A percentile compares a stretch with the other conserved stretches of the same genome.
These are phyloP conservation scores for Pseudoatta argentina DNA, from an alignment of 1,140 invertebrate genomes.

Conservation along the genomic window DNA sequence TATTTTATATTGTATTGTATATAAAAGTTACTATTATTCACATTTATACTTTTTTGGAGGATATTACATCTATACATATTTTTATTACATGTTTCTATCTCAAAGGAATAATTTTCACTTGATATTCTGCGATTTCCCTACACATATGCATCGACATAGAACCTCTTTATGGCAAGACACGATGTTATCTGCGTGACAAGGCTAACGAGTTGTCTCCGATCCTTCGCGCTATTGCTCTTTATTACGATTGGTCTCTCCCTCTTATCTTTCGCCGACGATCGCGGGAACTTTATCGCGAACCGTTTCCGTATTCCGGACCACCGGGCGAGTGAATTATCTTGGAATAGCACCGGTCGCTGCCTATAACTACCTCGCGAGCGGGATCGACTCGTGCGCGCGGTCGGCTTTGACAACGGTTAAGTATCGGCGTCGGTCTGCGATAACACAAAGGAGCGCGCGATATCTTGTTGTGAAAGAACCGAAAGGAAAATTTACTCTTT, in stretches of 20 bases:
- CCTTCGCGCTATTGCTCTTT: slow-evolving; percentile 68
- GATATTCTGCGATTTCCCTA: not conserved
- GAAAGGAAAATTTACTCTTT: not conserved
- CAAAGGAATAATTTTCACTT: slow-evolving; percentile 9
- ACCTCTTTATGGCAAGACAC: slow-evolving; percentile 44
- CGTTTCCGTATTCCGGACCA: slow-evolving; percentile 76
- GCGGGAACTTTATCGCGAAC: slow-evolving; percentile 8
- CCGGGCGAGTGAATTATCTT: slow-evolving; percentile 72
- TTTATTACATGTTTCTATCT: slow-evolving; percentile 10
- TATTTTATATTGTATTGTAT: not conserved
- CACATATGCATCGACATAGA: not conserved
- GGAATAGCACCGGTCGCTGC: slow-evolving; percentile 68
- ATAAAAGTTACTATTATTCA: not conserved
- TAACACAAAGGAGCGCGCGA: slow-evolving; percentile 43
- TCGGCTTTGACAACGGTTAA: slow-evolving; percentile 73
- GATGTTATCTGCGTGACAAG: slow-evolving; percentile 19
- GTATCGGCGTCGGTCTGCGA: slow-evolving; percentile 62
- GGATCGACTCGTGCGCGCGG: slow-evolving; percentile 49
- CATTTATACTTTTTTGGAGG: not conserved
- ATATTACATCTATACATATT: not conserved
- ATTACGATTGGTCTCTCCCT: slow-evolving; percentile 66
- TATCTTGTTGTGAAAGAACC: slow-evolving; percentile 12
- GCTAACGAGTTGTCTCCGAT: slow-evolving; percentile 78
- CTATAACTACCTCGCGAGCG: slow-evolving; percentile 41
- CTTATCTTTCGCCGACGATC: slow-evolving; percentile 29